Base-by-base conservation (phyloP, 2,797 vertebrate species). In the Platalea minor region DNA sequence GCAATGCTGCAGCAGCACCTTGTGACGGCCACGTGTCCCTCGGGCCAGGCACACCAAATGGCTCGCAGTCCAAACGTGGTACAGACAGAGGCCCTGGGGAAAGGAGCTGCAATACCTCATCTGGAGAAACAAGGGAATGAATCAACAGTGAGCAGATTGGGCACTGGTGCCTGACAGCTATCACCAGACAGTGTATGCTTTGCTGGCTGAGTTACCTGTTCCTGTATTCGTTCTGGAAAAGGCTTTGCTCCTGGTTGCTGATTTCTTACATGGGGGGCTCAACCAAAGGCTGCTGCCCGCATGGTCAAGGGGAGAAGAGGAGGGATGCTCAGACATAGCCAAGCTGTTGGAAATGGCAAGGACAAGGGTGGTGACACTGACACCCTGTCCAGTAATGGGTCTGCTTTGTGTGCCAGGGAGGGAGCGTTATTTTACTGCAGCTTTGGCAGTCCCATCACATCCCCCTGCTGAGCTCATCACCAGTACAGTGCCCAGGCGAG, bases 371-470 rank as follows among this genome's bases (percentile, higher is more conserved):
- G 29, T 69, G 69, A 50, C 16, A 21, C 11, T 4, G 4, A 10
- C 7, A 46, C 20, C 17, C 39, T 51, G 51, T 6, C 29, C 33
- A 54, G 68, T 33, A 41, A 33, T 17, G 0, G 0, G 2, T 67
- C 43, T 69, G n/a, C 50, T 69, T 31, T 64, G n/a, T 43, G 41
- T 65, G 39, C 73, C 15, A 18, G 61, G 60, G 48, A 61, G n/a
- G 28, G 24, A 90, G 17, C 1, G 0, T 4, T 56, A 20, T 45
- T 76, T 67, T 43, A 33, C 60, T 65, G 67, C 50, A 60, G 50
- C 51, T 82, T 64, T 82, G 63, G 72, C n/a, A 61, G 41, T 21
- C 26, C 59, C 20, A 57, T 67, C 48, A 6, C 12, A 35, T 7
- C 8, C 50, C 24, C 7, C 17, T 0, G 5, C 37, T 28, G 63